A percentile compares a stretch with the other conserved stretches of the same genome.
phyloP scores from a whole-genome alignment of 1,140 invertebrate species.

The Hypothenemus hampei region DNA sequence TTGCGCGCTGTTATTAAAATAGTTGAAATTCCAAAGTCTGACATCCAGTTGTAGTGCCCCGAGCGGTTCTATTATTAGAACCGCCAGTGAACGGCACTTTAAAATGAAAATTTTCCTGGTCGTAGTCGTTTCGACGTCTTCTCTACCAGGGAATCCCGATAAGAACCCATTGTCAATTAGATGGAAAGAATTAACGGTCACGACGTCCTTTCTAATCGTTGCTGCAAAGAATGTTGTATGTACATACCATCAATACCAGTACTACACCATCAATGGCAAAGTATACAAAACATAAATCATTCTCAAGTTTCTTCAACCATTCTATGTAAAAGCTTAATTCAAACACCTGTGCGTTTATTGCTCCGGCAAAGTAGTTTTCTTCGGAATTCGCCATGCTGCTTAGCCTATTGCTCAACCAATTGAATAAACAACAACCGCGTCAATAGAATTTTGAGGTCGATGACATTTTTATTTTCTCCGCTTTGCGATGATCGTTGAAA shows the following conservation, averaged over 20 bases:
- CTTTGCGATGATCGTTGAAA: no score
- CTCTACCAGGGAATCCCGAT: not conserved
- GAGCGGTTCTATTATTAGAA: conserved; percentile 18
- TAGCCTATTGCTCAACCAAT: conserved; percentile 5
- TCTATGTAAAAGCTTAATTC: not conserved
- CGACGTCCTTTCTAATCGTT: not conserved
- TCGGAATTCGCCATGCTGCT: not conserved
- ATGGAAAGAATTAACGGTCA: no score
- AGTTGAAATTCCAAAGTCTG: conserved; percentile 17
- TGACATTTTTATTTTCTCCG: conserved; percentile 10
- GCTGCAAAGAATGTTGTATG: not conserved
- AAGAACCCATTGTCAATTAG: no score
- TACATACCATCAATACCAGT: not conserved
- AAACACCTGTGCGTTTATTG: conserved; percentile 4
- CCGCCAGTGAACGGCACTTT: conserved; percentile 10
- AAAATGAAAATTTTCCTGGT: conserved; percentile 7
- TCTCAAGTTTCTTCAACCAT: not conserved
- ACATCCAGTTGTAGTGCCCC: conserved; percentile 9
- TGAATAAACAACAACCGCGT: conserved; percentile 3
- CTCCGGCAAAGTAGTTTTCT: not conserved
- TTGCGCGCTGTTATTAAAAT: conserved; percentile 14
- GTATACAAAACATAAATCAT: not conserved
- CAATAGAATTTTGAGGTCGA: conserved; percentile 6
- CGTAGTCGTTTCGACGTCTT: not conserved
- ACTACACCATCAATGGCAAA: not conserved